Evolutionary conservation across 2,113 vertebrate species (phyloP).

Genomic region (Phoxinus phoxinus): DNA sequence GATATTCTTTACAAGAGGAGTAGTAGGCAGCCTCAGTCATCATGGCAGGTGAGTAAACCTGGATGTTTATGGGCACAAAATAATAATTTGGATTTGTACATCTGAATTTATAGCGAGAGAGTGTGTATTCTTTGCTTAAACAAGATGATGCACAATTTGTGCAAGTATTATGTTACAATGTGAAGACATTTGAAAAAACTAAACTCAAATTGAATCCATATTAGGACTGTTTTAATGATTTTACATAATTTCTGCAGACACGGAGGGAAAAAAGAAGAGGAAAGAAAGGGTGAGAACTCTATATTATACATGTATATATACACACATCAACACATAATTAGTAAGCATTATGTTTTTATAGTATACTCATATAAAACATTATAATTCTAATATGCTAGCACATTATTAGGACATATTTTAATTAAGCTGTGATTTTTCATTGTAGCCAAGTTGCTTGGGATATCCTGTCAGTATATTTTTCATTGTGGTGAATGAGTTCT

Average conservation of each 20-base stretch:
- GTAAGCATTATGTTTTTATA: not conserved
- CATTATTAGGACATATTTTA: not conserved
- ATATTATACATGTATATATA: too few relatives aligned
- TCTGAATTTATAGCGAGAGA: not conserved
- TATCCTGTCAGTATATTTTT: slow-evolving; percentile 95
- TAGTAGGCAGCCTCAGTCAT: not conserved
- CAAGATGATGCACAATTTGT: not conserved
- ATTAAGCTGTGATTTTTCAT: not conserved
- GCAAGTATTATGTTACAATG: not conserved
- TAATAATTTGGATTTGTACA: not conserved
- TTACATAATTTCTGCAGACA: slow-evolving; percentile 50
- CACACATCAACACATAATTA: not conserved
- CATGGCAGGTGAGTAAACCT: slow-evolving; percentile 55
- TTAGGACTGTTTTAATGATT: slow-evolving; percentile 11
- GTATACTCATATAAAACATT: not conserved
- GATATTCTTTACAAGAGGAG: slow-evolving; percentile 34
- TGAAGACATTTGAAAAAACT: not conserved
- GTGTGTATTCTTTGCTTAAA: not conserved
- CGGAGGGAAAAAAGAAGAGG: slow-evolving; percentile 50
- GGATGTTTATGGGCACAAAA: not conserved
- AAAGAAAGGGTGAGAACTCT: slow-evolving; percentile 26
- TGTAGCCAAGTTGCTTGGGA: slow-evolving; percentile 65
- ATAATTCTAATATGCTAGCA: not conserved
- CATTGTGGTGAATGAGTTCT: slow-evolving; percentile 96
- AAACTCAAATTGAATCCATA: not conserved